A percentile compares a stretch with the other conserved stretches of the same genome.
Evolutionary conservation across 2,888 invertebrate genomes (phyloP).

Genomic region (Octodonta nipae): DNA sequence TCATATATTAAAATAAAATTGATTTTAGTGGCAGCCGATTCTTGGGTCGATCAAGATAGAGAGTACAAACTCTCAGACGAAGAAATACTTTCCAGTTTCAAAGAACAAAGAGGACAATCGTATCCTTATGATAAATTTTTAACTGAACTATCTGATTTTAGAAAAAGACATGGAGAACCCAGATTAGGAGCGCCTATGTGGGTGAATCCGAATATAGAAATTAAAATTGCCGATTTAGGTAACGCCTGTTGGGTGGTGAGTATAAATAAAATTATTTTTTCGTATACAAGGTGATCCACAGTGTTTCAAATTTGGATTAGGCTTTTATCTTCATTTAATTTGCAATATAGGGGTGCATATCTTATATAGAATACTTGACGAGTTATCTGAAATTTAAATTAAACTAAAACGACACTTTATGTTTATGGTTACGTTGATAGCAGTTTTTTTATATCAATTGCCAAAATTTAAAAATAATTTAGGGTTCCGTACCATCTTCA

Average conservation of each 20-base stretch:
- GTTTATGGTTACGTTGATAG: too few relatives aligned
- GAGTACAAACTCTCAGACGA: slow-evolving; percentile 17
- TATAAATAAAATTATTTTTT: too few relatives aligned
- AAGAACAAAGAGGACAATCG: slow-evolving; percentile 21
- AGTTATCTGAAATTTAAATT: too few relatives aligned
- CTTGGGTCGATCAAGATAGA: slow-evolving; percentile 20
- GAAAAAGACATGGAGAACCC: slow-evolving; percentile 21
- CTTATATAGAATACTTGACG: too few relatives aligned
- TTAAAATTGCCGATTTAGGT: slow-evolving; percentile 74
- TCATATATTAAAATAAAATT: neutral
- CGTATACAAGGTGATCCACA: too few relatives aligned
- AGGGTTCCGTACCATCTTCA: too few relatives aligned
- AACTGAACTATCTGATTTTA: slow-evolving; percentile 20
- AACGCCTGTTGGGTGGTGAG: slow-evolving; percentile 67
- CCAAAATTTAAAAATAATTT: too few relatives aligned
- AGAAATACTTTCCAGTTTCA: slow-evolving; percentile 16
- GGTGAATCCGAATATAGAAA: slow-evolving; percentile 44
- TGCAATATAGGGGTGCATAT: too few relatives aligned
- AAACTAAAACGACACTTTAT: too few relatives aligned
- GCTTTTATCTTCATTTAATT: too few relatives aligned
- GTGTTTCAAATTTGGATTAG: too few relatives aligned
- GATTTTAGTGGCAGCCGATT: slow-evolving; percentile 21
- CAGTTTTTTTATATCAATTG: too few relatives aligned
- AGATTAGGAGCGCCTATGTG: slow-evolving; percentile 28
- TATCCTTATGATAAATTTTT: slow-evolving; percentile 25